phyloP scores from a whole-genome alignment of 2,888 invertebrate species.

The Rotaria sp. region DNA sequence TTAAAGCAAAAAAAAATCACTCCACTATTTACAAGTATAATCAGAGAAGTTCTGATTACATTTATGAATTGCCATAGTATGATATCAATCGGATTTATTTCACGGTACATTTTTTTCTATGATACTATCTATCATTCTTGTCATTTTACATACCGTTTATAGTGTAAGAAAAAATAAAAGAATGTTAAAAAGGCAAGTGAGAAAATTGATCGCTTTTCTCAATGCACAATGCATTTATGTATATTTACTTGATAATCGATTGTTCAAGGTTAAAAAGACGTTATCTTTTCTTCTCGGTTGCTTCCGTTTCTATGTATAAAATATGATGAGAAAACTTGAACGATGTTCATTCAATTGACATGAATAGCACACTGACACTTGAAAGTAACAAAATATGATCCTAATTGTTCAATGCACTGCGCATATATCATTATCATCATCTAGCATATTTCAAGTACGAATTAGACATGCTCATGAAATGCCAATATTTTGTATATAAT shows the following conservation, averaged over 20 bases:
- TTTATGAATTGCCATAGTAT: background rate
- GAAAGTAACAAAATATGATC: background rate
- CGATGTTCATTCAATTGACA: conserved; percentile 2
- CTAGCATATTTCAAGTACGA: background rate
- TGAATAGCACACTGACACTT: background rate
- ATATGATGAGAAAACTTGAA: conserved; percentile 5
- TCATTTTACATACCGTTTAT: background rate
- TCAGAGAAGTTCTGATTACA: background rate
- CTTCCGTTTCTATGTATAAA: background rate
- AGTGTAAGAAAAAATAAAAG: background rate
- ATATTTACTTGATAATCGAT: conserved; percentile 9
- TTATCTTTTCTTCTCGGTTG: background rate
- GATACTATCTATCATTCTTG: background rate
- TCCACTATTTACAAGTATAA: background rate
- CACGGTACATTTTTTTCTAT: background rate
- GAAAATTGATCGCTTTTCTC: background rate
- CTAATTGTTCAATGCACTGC: background rate
- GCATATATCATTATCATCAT: background rate
- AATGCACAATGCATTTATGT: background rate
- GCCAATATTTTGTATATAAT: background rate
- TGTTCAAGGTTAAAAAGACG: conserved; percentile 17
- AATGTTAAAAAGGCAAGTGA: background rate
- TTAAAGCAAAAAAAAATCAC: background rate
- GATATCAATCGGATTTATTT: background rate
- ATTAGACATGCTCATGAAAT: background rate